These are phyloP conservation scores for Trissolcus basalis DNA, from an alignment of 1,140 invertebrate genomes.

Conservation along the genomic window DNA sequence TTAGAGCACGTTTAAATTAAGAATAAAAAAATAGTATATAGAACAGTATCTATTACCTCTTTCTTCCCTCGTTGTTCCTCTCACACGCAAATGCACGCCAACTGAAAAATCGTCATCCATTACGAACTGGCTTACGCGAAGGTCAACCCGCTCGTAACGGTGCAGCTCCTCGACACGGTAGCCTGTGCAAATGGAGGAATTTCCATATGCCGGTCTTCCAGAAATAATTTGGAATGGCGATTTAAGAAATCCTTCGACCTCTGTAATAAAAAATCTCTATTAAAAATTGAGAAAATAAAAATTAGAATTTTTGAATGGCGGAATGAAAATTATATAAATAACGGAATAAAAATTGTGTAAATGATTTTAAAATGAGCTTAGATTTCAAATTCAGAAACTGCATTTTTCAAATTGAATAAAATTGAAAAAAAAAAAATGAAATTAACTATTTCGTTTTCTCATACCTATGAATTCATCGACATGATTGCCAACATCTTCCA, in stretches of 20 bases:
- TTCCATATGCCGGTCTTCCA: background rate
- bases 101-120: background rate
- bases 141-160: background rate
- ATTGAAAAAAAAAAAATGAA: background rate
- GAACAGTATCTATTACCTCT: background rate
- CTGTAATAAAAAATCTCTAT: constrained; percentile 1
- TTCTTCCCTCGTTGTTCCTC: background rate
- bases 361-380: no score
- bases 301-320: no score
- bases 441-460: constrained; percentile 1
- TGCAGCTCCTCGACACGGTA: background rate
- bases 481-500: background rate
- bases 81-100: background rate
- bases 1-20: no score
- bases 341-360: no score
- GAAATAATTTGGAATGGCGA: constrained; percentile 3
- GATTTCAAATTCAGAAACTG: no score
- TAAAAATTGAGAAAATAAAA: no score
- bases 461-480: constrained; percentile 1
- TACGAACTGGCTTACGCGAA: background rate
- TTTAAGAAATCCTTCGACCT: background rate
- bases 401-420: no score
- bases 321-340: no score
- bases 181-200: background rate
- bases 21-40: no score